Conservation (phyloP, 2,113 vertebrate species). For the Psephotus haematonotus region DNA sequence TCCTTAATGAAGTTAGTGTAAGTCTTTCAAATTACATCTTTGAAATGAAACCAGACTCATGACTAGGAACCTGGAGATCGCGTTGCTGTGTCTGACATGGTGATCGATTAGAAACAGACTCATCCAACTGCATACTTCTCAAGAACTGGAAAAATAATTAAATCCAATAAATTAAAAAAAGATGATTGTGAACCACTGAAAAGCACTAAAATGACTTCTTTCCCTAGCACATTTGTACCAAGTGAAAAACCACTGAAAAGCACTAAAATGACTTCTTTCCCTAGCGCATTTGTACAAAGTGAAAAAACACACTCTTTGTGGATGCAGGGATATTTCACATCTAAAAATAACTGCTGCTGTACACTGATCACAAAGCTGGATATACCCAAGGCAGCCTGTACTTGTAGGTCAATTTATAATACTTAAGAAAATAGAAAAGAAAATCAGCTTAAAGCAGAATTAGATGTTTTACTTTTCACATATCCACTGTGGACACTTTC, state of each 20-base stretch:
- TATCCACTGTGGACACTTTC: neutral
- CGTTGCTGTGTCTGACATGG: neutral
- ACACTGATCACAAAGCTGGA: neutral
- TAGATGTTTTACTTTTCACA: neutral
- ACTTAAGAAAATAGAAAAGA: neutral
- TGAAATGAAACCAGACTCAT: neutral
- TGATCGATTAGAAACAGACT: neutral
- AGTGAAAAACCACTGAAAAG: neutral
- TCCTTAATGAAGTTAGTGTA: neutral
- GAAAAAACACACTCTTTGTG: neutral
- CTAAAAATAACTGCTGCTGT: slow-evolving; percentile 1
- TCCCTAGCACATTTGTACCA: neutral
- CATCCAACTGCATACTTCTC: neutral
- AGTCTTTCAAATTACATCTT: neutral
- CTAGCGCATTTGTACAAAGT: neutral
- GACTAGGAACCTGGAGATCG: neutral
- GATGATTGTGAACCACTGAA: neutral
- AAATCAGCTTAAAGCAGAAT: neutral
- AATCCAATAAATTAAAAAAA: neutral
- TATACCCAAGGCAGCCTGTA: neutral
- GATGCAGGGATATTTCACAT: neutral
- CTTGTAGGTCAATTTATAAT: neutral
- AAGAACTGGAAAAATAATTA: neutral
- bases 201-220: slow-evolving; percentile 4
- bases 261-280: slow-evolving; percentile 7